Conservation (phyloP, 2,888 invertebrate species). For the Xestia rhomboidea region DNA sequence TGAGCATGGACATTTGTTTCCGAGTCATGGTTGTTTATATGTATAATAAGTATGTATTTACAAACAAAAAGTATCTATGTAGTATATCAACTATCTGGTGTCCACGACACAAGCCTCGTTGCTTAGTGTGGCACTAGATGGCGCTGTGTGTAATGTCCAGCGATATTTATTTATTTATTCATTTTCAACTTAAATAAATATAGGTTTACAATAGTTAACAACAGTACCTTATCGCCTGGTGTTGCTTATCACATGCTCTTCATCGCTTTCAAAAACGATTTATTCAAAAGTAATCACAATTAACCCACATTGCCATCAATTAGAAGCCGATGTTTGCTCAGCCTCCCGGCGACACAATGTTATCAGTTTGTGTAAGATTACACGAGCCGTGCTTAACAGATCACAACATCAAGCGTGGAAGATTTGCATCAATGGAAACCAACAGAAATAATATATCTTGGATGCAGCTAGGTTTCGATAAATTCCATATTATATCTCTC, state of each 20-base stretch:
- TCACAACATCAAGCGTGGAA: constrained; percentile 41
- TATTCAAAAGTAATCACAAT: constrained; percentile 41
- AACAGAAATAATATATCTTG: constrained; percentile 4
- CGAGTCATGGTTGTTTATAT: too few species aligned
- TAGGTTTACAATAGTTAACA: background rate
- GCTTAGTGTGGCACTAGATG: too few species aligned
- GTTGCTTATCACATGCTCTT: background rate
- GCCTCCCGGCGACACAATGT: constrained; percentile 32
- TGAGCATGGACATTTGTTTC: too few species aligned
- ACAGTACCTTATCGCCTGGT: constrained; percentile 13
- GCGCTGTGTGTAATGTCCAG: too few species aligned
- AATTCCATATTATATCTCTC: background rate
- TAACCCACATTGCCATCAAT: constrained; percentile 49
- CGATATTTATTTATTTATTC: too few species aligned
- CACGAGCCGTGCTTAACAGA: constrained; percentile 23
- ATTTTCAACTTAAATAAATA: background rate
- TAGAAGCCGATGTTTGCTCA: constrained; percentile 34
- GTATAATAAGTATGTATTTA: too few species aligned
- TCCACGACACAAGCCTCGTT: too few species aligned
- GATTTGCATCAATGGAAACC: constrained; percentile 42
- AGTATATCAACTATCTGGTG: too few species aligned
- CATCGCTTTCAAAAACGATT: constrained; percentile 41
- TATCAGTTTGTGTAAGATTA: constrained; percentile 53
- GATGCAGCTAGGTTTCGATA: background rate
- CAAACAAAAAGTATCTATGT: too few species aligned